phyloP scores from a whole-genome alignment of 2,888 invertebrate genomes.

The Globia sparganii region DNA sequence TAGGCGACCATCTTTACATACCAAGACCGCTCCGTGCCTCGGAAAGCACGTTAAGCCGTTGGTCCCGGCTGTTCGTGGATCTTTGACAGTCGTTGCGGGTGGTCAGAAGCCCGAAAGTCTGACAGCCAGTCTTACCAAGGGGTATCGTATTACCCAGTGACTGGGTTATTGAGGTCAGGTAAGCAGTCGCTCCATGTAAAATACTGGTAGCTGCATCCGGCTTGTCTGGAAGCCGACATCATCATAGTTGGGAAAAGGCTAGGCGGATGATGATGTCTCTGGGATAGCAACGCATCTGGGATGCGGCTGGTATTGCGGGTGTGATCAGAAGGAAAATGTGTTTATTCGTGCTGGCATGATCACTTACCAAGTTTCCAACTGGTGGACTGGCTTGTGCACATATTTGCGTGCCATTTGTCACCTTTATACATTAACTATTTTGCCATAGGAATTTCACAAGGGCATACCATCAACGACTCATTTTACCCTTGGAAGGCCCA shows the following conservation, averaged over 20 bases:
- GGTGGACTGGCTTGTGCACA: neutral
- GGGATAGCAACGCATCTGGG: neutral
- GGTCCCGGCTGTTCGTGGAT: neutral
- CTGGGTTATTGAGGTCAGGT: no score
- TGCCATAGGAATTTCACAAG: conserved; percentile 81
- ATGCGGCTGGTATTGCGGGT: neutral
- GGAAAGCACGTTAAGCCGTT: neutral
- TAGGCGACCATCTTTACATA: no score
- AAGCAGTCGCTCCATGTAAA: no score
- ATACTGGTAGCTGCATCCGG: no score
- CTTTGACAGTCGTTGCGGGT: neutral
- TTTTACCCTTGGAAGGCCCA: conserved; percentile 82
- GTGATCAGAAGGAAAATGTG: neutral
- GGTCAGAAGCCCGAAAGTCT: neutral
- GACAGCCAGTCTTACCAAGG: neutral
- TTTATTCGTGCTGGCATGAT: neutral
- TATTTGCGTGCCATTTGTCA: neutral
- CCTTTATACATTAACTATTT: conserved; percentile 5
- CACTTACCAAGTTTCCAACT: neutral
- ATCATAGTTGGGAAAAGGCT: neutral
- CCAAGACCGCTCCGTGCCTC: neutral
- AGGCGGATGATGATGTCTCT: neutral
- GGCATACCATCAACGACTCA: conserved; percentile 84
- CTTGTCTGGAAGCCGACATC: neutral
- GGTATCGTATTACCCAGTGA: no score